Evolutionary conservation across 2,888 invertebrate genomes (phyloP), one percentile per base, ranked within the genome.

Genomic region (Euclidia mi): DNA sequence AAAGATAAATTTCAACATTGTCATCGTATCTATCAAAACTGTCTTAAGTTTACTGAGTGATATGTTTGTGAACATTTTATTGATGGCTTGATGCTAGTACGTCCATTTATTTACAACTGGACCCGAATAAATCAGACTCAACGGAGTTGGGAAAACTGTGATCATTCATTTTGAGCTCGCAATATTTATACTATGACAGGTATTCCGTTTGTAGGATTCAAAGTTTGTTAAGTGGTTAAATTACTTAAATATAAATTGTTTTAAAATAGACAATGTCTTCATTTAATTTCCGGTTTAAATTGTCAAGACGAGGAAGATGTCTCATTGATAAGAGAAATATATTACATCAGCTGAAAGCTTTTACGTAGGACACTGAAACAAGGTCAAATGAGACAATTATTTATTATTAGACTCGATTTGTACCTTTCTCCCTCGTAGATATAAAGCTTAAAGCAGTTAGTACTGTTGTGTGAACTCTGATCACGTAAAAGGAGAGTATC

Each of bases 31-130:
- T 66, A 65, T 74, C 72, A 62, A 43, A 73, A 66, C 72, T 80
- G 80, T 73, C 71, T 69, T 68, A 82, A 81, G 78, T 74, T 79
- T 65, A 55, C 50, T 78, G 82, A 87, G 76, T 79, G 79, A 87
- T 84, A 81, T 81, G 82, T 84, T 82, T 78, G 79, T 70, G 77
- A 85, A 83, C 82, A 77, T 86, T 83, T 86, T 88, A 89, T 89
- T 87, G 88, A 89, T 89, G 87, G 80, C 78, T 81, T 78, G 78
- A 80, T 77, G 76, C 78, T 65, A 78, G 69, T 62, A 70, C 79
- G 78, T 71, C 80, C 84, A 84, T 88, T 83, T 82, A 82, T 89
- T 82, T 84, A 76, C 78, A 76, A 76, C 80, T 79, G 84, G 83
- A 85, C 87, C 84, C 83, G 60, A 81, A 89, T 88, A 88, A 87